Conservation (phyloP, 2,888 invertebrate genomes). For the Amphipyra berbera region DNA sequence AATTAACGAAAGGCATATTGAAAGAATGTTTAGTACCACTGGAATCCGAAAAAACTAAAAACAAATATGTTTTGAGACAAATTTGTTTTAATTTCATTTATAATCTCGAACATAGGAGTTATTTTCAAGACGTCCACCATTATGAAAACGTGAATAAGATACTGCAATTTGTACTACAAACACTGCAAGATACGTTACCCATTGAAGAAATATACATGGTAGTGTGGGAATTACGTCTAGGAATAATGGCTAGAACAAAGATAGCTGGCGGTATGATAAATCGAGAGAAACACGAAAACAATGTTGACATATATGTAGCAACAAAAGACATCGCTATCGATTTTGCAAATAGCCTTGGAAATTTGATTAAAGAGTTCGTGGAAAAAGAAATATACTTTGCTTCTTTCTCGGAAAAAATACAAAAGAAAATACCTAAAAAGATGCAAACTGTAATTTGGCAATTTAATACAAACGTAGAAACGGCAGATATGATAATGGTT, state of each 20-base stretch:
- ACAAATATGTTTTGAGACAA: no score
- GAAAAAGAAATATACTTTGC: conserved; percentile 41
- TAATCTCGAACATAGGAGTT: no score
- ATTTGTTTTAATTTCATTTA: no score
- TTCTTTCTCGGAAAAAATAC: no score
- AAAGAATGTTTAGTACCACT: no score
- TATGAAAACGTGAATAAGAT: conserved; percentile 51
- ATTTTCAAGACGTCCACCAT: no score
- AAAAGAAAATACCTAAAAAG: no score
- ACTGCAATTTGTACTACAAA: conserved; percentile 55
- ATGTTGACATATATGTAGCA: conserved; percentile 3
- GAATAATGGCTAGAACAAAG: conserved; percentile 51
- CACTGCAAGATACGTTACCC: conserved; percentile 45
- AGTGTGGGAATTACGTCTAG: conserved; percentile 63
- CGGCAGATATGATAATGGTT: conserved; percentile 27
- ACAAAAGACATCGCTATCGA: conserved; percentile 29
- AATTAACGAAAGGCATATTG: no score
- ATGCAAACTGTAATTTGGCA: no score
- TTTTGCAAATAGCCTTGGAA: conserved; percentile 58
- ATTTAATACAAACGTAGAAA: background rate
- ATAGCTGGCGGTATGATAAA: conserved; percentile 27
- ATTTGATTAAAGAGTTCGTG: conserved; percentile 54
- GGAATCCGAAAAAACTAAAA: no score
- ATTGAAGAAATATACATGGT: conserved; percentile 58
- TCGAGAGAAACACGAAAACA: conserved; percentile 8